These are phyloP conservation scores for Timandra comae DNA, from an alignment of 2,888 invertebrate species.

Conservation along the genomic window DNA sequence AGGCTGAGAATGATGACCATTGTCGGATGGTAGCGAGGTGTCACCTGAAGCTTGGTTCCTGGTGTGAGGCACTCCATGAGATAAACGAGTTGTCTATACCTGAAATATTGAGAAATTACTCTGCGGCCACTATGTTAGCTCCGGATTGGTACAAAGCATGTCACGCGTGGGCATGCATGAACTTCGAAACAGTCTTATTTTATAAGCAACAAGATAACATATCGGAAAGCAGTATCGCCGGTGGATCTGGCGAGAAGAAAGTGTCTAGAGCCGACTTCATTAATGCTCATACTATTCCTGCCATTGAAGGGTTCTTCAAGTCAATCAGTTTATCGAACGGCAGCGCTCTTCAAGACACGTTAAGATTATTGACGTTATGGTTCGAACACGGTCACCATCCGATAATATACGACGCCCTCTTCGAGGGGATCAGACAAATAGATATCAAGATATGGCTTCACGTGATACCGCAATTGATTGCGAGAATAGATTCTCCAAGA, in stretches of 20 bases:
- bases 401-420: constrained; percentile 94
- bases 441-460: constrained; percentile 99
- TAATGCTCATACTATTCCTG: constrained; percentile 86
- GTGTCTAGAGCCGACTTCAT: constrained; percentile 61
- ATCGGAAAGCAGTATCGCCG: constrained; percentile 62
- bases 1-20: constrained; percentile 71
- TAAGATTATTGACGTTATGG: constrained; percentile 95
- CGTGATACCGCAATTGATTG: constrained; percentile 99
- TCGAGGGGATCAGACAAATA: constrained; percentile 93
- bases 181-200: constrained; percentile 92
- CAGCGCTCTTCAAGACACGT: constrained; percentile 96
- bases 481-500: constrained; percentile 96
- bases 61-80: constrained; percentile 93
- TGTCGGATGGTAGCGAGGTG: constrained; percentile 84
- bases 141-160: constrained; percentile 97
- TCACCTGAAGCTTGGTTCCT: constrained; percentile 94
- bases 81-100: constrained; percentile 87
- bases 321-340: constrained; percentile 94
- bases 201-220: constrained; percentile 74
- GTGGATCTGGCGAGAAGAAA: constrained; percentile 63
- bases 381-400: constrained; percentile 97
- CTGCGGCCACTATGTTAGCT: constrained; percentile 89
- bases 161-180: constrained; percentile 98
- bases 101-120: constrained; percentile 84
- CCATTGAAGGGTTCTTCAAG: constrained; percentile 96